Evolutionary conservation across 2,797 vertebrate species (phyloP), one percentile per base, ranked within the genome.

Genomic region (Pseudomugil tenellus): DNA sequence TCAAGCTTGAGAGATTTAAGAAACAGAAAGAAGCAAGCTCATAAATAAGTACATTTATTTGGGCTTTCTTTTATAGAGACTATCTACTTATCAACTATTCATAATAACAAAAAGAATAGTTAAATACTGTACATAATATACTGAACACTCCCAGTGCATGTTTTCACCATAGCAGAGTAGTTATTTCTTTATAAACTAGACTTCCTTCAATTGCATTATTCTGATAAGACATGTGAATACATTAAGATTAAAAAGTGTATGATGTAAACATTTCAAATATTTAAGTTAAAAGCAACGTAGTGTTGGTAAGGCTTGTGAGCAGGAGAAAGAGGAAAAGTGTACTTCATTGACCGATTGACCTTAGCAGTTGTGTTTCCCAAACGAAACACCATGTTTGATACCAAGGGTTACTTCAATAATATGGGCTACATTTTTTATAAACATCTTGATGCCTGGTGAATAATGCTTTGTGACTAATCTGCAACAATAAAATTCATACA

Each of bases 31-130:
- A 84, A 71, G 70, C 78, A 72, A 58, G 70, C 56, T 92, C 93
- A 98, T 98, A 98, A 99, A 99, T 99, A 98, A 96, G 91, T 93
- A 84, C 88, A 92, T 97, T 97, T 97, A 96, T 96, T 98, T 94
- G 87, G 73, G 58, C 73, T 94, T 95, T 83, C 75, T 92, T 94
- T 95, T 41, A 94, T 86, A 92, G 81, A 92, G 87, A 90, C 85
- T 92, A 92, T 95, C 91, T 89, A 94, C 93, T 94, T 92, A 94
- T 95, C 89, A 94, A 91, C 92, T 94, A 88, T 91, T 95, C 93
- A 95, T 94, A 94, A 94, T 92, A 94, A 93, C 94, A 94, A 93
- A 90, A 92, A 90, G 94, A 92, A 93, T 95, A 81, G 95, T 95
- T 96, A 96, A 98, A 98, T 96, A 98, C 97, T 98, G 96, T 96